Evolutionary conservation across 1,140 invertebrate genomes (phyloP).

Genomic region (Pinna nobilis): DNA sequence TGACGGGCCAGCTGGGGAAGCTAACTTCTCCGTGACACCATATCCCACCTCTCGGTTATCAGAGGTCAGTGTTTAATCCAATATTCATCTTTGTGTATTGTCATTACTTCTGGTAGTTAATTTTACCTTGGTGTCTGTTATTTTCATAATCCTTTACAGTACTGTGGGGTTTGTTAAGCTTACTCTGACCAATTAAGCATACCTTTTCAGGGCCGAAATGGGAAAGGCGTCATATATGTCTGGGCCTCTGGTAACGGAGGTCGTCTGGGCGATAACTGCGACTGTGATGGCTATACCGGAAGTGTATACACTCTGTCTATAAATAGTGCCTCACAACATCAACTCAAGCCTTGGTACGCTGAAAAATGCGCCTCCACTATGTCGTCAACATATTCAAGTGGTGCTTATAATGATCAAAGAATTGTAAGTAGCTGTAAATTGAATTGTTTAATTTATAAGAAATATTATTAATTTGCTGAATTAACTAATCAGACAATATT

Average conservation of each 20-base stretch:
- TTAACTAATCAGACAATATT: too few species aligned
- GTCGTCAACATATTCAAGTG: conserved; percentile 97
- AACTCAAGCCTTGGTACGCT: conserved; percentile 91
- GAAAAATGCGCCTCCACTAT: conserved; percentile 98
- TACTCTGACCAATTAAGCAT: neutral
- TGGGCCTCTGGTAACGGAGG: conserved; percentile 99
- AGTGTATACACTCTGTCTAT: conserved; percentile 99
- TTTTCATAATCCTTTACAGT: neutral
- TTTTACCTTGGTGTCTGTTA: neutral
- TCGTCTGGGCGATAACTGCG: conserved; percentile 95
- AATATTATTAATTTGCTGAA: too few species aligned
- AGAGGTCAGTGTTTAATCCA: too few species aligned
- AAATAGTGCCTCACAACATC: conserved; percentile 97
- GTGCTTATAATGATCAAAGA: conserved; percentile 79
- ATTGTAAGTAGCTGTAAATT: conserved; percentile 50
- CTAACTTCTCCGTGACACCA: too few species aligned
- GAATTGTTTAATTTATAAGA: neutral
- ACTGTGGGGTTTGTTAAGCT: neutral
- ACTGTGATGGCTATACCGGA: conserved; percentile 99
- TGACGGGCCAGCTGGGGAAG: too few species aligned
- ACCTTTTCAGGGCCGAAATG: conserved; percentile 85
- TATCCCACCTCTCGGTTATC: too few species aligned
- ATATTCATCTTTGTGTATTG: too few species aligned
- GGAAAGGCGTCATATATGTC: conserved; percentile 98
- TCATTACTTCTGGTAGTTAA: too few species aligned